A percentile compares a stretch with the other conserved stretches of the same genome.
Conservation (phyloP, 2,888 invertebrate species). For the Apamea monoglypha region DNA sequence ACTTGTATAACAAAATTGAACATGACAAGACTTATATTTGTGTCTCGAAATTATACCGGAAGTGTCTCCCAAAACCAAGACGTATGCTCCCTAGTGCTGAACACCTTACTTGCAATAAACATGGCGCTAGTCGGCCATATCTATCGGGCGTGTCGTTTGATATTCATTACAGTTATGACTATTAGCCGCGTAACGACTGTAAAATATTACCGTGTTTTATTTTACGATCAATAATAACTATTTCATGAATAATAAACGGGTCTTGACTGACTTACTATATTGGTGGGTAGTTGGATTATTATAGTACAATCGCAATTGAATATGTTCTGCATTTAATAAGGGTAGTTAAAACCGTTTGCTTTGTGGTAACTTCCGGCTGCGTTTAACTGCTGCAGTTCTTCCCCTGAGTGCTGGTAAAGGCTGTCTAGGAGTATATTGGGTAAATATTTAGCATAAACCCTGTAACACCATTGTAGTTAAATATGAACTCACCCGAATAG, state of each 20-base stretch:
- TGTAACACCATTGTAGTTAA: not conserved
- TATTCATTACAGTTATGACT: slow-evolving; percentile 65
- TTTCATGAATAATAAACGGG: slow-evolving; percentile 50
- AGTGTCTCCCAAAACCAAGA: slow-evolving; percentile 21
- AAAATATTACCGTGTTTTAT: slow-evolving; percentile 60
- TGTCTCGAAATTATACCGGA: not conserved
- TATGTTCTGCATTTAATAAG: slow-evolving; percentile 13
- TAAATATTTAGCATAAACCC: not conserved
- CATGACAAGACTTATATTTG: not conserved
- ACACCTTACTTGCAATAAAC: slow-evolving; percentile 60
- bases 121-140: slow-evolving; percentile 55
- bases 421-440: not conserved
- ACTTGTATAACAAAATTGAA: too few relatives aligned
- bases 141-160: slow-evolving; percentile 60
- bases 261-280: slow-evolving; percentile 32
- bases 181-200: slow-evolving; percentile 53
- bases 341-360: slow-evolving; percentile 15
- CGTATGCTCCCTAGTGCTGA: slow-evolving; percentile 9
- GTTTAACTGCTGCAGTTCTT: slow-evolving; percentile 6
- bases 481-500: not conserved
- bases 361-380: not conserved
- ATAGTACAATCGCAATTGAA: slow-evolving; percentile 18
- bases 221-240: slow-evolving; percentile 58
- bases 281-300: slow-evolving; percentile 27
- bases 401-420: not conserved